Conservation (phyloP, 2,113 vertebrate genomes). For the Pygoscelis adeliae region DNA sequence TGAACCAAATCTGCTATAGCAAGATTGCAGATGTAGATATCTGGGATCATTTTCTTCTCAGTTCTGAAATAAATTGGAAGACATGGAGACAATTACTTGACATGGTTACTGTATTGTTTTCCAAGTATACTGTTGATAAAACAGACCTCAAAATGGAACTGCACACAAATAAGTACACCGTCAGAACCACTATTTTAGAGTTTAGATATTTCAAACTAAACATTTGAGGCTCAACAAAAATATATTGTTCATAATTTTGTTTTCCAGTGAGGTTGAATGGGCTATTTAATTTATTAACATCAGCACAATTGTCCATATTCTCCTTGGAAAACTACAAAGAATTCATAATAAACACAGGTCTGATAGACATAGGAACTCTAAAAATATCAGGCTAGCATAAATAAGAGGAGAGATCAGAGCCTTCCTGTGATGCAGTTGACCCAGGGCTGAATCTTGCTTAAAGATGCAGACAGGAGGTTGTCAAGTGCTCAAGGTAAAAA, state of each 20-base stretch:
- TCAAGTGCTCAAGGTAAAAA: not conserved
- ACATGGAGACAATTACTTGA: not conserved
- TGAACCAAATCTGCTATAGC: slow-evolving; percentile 69
- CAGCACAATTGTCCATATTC: not conserved
- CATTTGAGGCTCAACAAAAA: not conserved
- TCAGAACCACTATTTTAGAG: not conserved
- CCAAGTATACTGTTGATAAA: not conserved
- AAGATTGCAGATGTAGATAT: slow-evolving; percentile 74
- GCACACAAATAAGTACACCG: not conserved
- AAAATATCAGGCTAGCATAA: not conserved
- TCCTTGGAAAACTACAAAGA: not conserved
- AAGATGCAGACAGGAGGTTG: not conserved
- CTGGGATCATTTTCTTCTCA: slow-evolving; percentile 70
- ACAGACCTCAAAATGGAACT: not conserved
- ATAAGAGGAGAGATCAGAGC: not conserved
- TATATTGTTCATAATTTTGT: not conserved
- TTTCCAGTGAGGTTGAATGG: not conserved
- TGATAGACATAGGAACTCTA: not conserved
- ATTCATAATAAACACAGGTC: not conserved
- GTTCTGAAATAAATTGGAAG: slow-evolving; percentile 58
- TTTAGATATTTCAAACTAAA: not conserved
- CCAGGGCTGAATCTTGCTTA: not conserved
- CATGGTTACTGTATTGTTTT: not conserved
- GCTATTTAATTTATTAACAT: not conserved
- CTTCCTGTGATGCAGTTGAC: not conserved